Base-by-base conservation (phyloP, 2,113 vertebrate genomes). In the Tragelaphus buxtoni region DNA sequence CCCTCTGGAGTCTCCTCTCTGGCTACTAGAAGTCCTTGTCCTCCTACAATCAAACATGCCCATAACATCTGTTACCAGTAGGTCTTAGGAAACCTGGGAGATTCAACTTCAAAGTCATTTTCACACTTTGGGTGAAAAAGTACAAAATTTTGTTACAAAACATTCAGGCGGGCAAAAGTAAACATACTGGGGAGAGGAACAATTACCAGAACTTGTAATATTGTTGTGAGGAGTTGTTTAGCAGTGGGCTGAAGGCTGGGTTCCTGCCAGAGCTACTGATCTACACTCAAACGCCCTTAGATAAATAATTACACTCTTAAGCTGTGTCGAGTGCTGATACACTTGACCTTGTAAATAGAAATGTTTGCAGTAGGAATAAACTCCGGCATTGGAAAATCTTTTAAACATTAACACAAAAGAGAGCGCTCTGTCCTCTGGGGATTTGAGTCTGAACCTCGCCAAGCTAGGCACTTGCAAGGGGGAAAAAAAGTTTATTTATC, bases 321-420 rank as follows among this genome's bases (percentile, higher is more conserved):
- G 99, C 98, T 99, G 98, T 98, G 98, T 98, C 96, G 98, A 99
- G 99, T 99, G 98, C 98, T 96, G 98, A 98, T 98, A 99, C 99
- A 99, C 99, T 99, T 99, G 99, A 99, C 99, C 99, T 99, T 99
- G 98, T 99, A 99, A 99, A 99, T 99, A 99, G 98, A 98, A 99
- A 99, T 99, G 99, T 99, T 99, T 99, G 99, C 98, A 98, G 98
- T 99, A 99, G 98, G 98, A 99, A 99, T 99, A 99, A 99, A 99
- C 98, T 99, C 98, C 98, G 95, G 97, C 98, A 98, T 98, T 98
- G 98, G 98, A 98, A 98, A 99, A 99, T 99, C 98, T 99, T 99
- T 99, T 98, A 99, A 99, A 99, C 99, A 98, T 99, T 98, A 98
- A 98, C 98, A 98, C 99, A 99, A 99, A 99, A 98, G 98, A 99